phyloP scores from a whole-genome alignment of 2,113 vertebrate species.

The Corvus moneduloides region DNA sequence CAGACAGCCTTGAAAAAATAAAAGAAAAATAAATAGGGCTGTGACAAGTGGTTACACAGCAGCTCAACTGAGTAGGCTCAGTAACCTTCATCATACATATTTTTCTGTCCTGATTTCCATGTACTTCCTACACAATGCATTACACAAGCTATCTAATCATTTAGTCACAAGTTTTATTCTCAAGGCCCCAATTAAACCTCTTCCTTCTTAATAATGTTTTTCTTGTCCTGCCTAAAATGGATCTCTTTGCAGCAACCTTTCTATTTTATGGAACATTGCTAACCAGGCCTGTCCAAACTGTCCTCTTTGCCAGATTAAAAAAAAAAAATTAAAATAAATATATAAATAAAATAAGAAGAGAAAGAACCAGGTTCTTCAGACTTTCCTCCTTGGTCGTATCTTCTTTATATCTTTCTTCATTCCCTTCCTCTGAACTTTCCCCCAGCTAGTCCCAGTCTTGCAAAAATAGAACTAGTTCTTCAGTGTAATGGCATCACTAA shows the following conservation, averaged over 20 bases:
- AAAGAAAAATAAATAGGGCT: not conserved
- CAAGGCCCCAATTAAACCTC: not conserved
- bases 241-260: not conserved
- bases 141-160: not conserved
- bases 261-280: not conserved
- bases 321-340: too few species aligned
- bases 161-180: not conserved
- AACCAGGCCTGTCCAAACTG: not conserved
- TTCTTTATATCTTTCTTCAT: not conserved
- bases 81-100: not conserved
- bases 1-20: not conserved
- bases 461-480: not conserved
- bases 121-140: not conserved
- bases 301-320: not conserved
- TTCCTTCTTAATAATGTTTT: not conserved
- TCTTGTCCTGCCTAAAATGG: not conserved
- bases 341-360: not conserved
- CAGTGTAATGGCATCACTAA: not conserved
- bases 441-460: not conserved
- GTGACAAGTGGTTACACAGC: not conserved
- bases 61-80: not conserved
- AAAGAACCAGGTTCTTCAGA: not conserved
- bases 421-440: not conserved
- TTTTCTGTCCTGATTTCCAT: not conserved
- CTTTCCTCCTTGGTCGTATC: not conserved